Conservation (phyloP, 2,888 invertebrate species). For the Escarpia spicata region DNA sequence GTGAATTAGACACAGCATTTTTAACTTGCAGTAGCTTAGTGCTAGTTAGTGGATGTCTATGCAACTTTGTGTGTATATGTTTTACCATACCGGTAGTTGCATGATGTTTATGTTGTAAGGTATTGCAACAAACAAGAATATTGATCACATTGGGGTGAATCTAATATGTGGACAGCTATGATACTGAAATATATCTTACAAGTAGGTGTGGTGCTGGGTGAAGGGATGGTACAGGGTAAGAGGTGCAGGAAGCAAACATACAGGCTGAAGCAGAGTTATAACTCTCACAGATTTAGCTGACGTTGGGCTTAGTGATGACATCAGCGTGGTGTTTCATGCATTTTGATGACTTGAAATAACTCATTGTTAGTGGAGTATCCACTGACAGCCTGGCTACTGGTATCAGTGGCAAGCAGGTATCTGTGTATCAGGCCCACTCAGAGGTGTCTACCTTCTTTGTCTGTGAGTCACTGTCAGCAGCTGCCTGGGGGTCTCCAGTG, state of each 20-base stretch:
- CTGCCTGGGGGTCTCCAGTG: background rate
- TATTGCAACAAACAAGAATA: no score
- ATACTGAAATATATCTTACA: no score
- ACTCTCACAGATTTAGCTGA: background rate
- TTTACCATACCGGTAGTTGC: no score
- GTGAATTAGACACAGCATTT: no score
- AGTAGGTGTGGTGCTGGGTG: no score
- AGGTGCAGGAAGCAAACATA: background rate
- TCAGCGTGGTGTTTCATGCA: background rate
- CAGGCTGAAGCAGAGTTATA: background rate
- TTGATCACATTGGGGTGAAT: no score
- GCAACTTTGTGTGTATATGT: no score
- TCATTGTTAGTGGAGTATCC: background rate
- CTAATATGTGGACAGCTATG: no score
- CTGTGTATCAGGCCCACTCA: background rate
- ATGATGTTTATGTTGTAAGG: no score
- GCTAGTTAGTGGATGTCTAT: no score
- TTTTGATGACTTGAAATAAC: background rate
- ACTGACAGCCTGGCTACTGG: background rate
- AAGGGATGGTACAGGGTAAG: background rate
- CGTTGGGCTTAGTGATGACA: background rate
- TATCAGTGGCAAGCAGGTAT: background rate
- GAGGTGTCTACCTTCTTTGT: conserved; percentile 5
- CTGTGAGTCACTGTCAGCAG: background rate
- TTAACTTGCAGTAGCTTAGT: no score